These are phyloP conservation scores for Morinoia aosen DNA, from an alignment of 2,888 invertebrate genomes.

Conservation along the genomic window DNA sequence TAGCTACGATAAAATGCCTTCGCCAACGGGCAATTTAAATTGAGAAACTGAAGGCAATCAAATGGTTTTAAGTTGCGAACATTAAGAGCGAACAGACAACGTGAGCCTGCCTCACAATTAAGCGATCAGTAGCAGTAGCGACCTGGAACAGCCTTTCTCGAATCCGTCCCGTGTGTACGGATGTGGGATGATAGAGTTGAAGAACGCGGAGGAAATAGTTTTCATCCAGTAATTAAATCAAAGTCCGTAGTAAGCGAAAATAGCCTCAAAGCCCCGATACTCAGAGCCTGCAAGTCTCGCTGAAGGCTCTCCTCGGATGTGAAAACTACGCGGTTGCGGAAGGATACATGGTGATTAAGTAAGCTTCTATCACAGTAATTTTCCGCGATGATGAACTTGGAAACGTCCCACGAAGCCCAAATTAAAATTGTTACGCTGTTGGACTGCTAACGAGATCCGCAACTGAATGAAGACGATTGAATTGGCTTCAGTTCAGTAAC, in stretches of 20 bases:
- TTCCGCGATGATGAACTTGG: not conserved
- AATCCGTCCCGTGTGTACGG: not conserved
- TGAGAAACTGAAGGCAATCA: not conserved
- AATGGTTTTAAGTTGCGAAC: not conserved
- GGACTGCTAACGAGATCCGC: not conserved
- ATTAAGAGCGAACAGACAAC: not conserved
- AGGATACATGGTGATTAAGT: not conserved
- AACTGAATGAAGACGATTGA: not conserved
- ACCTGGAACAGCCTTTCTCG: not conserved
- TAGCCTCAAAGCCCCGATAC: not conserved
- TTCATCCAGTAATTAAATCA: not conserved
- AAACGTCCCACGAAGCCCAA: not conserved
- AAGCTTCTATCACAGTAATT: not conserved
- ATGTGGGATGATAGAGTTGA: not conserved
- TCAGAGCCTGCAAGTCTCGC: not conserved
- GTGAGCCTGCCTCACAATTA: not conserved
- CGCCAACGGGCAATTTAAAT: not conserved
- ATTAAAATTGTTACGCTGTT: not conserved
- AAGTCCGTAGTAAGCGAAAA: not conserved
- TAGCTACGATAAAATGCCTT: not conserved
- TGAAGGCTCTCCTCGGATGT: not conserved
- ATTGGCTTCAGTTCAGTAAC: not conserved
- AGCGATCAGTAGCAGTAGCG: not conserved
- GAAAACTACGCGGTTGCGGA: too few species aligned
- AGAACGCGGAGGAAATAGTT: too few species aligned